Evolutionary conservation across 2,113 vertebrate species (phyloP).

Genomic region (Uria aalge): DNA sequence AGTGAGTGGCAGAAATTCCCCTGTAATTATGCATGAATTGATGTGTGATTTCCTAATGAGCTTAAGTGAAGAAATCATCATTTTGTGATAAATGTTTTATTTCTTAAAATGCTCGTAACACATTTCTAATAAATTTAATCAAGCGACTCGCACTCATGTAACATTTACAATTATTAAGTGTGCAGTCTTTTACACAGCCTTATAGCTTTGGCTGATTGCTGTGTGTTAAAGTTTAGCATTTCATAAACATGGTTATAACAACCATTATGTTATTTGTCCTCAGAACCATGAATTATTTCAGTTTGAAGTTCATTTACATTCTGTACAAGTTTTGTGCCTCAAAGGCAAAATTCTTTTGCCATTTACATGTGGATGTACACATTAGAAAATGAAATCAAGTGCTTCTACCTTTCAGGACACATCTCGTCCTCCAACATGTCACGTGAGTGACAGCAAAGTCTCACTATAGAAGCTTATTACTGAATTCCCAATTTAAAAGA

Average conservation of each 20-base stretch:
- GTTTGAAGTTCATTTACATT: slow-evolving; percentile 62
- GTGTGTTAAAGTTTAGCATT: slow-evolving; percentile 64
- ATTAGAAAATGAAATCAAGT: slow-evolving; percentile 6
- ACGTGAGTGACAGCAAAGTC: background rate
- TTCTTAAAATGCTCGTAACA: slow-evolving; percentile 79
- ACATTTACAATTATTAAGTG: slow-evolving; percentile 76
- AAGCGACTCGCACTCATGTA: slow-evolving; percentile 68
- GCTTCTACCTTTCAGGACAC: background rate
- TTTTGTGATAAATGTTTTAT: slow-evolving; percentile 83
- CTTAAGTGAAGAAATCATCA: slow-evolving; percentile 81
- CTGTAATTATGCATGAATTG: slow-evolving; percentile 82
- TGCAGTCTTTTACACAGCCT: slow-evolving; percentile 60
- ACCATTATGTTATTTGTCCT: slow-evolving; percentile 57
- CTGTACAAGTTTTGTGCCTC: slow-evolving; percentile 27
- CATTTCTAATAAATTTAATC: slow-evolving; percentile 82
- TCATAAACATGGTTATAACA: slow-evolving; percentile 66
- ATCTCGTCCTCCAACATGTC: background rate
- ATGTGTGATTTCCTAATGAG: slow-evolving; percentile 86
- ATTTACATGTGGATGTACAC: slow-evolving; percentile 9
- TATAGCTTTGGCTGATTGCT: slow-evolving; percentile 66
- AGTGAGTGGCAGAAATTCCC: slow-evolving; percentile 77
- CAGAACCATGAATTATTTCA: slow-evolving; percentile 65
- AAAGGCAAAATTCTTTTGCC: slow-evolving; percentile 23
- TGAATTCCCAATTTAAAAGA: background rate
- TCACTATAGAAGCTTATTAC: background rate